Evolutionary conservation across 2,797 vertebrate species (phyloP).

Genomic region (Telmatherina bonti): DNA sequence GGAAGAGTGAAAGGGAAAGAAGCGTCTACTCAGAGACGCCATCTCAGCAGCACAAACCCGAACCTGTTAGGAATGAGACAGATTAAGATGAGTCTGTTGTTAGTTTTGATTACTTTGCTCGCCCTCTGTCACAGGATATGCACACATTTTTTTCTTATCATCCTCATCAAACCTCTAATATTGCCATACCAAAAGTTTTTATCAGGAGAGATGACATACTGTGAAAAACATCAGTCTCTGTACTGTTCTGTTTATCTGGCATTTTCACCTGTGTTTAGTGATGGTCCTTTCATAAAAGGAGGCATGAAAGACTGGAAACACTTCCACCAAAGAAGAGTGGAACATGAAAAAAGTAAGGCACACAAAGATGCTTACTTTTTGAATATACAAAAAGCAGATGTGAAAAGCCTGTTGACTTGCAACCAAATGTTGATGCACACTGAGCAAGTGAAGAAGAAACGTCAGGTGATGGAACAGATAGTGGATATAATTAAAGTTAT

Average conservation of each 20-base stretch:
- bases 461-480: constrained; percentile 9
- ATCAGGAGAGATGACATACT: constrained; percentile 6
- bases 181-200: constrained; percentile 10
- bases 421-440: background rate
- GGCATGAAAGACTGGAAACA: constrained; percentile 16
- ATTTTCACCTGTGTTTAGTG: constrained; percentile 5
- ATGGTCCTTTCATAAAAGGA: background rate
- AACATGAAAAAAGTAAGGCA: constrained; percentile 6
- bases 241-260: constrained; percentile 11
- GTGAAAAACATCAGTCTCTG: constrained; percentile 4
- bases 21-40: background rate
- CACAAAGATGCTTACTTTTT: constrained; percentile 10
- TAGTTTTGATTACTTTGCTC: constrained; percentile 7
- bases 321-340: background rate
- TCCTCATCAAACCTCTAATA: no score
- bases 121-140: constrained; percentile 2
- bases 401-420: background rate
- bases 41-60: constrained; percentile 2
- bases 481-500: constrained; percentile 43
- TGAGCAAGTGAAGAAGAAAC: constrained; percentile 4
- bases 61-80: background rate
- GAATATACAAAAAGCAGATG: background rate
- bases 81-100: background rate
- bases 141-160: constrained; percentile 7
- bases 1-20: background rate